A percentile compares a stretch with the other conserved stretches of the same genome.
phyloP scores from a whole-genome alignment of 2,888 invertebrate genomes.

The Chalcosyrphus nemorum region DNA sequence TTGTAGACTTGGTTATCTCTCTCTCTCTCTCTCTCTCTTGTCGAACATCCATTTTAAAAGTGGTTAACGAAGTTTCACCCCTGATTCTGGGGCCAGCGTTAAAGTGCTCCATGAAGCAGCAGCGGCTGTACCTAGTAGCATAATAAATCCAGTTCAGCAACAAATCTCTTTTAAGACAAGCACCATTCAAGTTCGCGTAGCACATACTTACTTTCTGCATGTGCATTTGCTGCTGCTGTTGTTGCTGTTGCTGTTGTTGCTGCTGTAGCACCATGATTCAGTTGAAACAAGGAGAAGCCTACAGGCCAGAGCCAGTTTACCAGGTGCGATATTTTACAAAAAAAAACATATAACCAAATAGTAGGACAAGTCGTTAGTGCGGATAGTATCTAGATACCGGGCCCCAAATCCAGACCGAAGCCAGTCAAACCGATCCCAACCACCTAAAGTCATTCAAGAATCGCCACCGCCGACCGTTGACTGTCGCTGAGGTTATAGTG shows the following conservation, averaged over 20 bases:
- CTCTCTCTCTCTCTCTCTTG: too few relatives aligned
- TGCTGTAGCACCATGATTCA: constrained; percentile 45
- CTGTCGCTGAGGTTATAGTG: constrained; percentile 18
- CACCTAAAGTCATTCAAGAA: constrained; percentile 46
- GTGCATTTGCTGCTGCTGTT: constrained; percentile 24
- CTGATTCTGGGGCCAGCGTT: constrained; percentile 3
- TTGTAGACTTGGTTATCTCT: too few relatives aligned
- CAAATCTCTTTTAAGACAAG: constrained; percentile 69
- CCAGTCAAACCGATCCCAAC: constrained; percentile 7
- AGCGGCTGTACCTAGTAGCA: constrained; percentile 30
- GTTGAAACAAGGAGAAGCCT: constrained; percentile 25
- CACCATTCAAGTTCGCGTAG: constrained; percentile 69
- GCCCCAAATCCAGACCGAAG: constrained; percentile 10
- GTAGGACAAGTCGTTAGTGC: constrained; percentile 54
- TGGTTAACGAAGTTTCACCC: constrained; percentile 42
- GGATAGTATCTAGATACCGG: neutral
- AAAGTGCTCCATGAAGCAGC: constrained; percentile 10
- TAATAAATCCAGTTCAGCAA: constrained; percentile 69
- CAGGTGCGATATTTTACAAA: constrained; percentile 68
- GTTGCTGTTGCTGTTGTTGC: too few relatives aligned
- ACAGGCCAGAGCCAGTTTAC: constrained; percentile 56
- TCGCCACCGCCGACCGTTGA: constrained; percentile 10
- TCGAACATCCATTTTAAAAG: constrained; percentile 16
- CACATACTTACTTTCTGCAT: constrained; percentile 39
- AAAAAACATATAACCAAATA: constrained; percentile 2